Evolutionary conservation across 1,140 invertebrate genomes (phyloP), one percentile per base, ranked within the genome.

Genomic region (Drosophila nebulosa): DNA sequence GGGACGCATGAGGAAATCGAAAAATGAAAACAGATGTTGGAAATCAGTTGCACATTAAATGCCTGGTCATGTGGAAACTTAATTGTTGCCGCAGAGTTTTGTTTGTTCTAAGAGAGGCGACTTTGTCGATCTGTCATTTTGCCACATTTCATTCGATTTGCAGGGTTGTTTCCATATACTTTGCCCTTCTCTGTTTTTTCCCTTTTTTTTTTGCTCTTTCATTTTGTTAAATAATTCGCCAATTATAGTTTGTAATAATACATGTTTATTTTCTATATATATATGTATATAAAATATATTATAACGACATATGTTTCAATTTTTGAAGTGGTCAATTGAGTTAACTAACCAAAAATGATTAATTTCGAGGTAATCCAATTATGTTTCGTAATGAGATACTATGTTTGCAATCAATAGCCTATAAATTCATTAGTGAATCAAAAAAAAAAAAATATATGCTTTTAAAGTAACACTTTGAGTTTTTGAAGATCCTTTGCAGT

Each of bases 1-100:
- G n/a, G n/a, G 30, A 27, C 42, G 73, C 69, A 67, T 74, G 66
- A 77, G 79, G 51, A 65, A 76, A 60, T 66, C 66, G 53, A 74
- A 90, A 90, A 90, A 88, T 90, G 77, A 84, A 90, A 90, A 76
- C 88, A 90, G 88, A 90, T 90, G 88, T 90, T 80, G 81, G 75
- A 84, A 90, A 90, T 90, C 88, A 90, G 86, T 78, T 79, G 81
- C 79, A 90, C 81, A 90, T 90, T 84, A 90, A 90, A 85, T 64
- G 65, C 79, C 69, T 72, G 72, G 67, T 90, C 88, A 88, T 90
- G 88, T 88, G 88, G 88, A 90, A 90, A 90, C 74, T 88, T 90
- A 88, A 84, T 90, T 90, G 83, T 84, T 80, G 79, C 83, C 81
- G 78, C 79, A 79, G 64, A 66, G 56, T 56, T 39, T 24, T 24